Evolutionary conservation across 2,888 invertebrate genomes (phyloP).

Genomic region (Bibio marci): DNA sequence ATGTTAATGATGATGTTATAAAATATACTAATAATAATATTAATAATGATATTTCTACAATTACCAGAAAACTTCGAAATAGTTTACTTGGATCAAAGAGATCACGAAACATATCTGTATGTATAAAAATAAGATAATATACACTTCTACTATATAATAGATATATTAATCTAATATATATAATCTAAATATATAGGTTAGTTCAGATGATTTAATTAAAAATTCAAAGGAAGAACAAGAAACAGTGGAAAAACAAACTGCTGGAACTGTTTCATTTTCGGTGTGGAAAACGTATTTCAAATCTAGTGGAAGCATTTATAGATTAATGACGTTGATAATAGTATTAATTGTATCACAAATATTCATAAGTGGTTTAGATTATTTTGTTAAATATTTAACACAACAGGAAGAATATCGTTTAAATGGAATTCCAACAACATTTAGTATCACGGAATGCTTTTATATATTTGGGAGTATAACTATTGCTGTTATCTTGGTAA

Average conservation of each 20-base stretch:
- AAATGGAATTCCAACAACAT: conserved; percentile 17
- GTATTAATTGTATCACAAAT: conserved; percentile 37
- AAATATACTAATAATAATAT: no score
- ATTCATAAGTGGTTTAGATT: conserved; percentile 40
- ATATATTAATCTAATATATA: no score
- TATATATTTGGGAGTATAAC: conserved; percentile 26
- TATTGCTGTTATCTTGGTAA: conserved; percentile 22
- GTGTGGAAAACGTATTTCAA: conserved; percentile 31
- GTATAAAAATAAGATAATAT: no score
- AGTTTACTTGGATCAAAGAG: no score
- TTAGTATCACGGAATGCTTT: conserved; percentile 24
- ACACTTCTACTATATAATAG: no score
- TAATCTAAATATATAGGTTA: no score
- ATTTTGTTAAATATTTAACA: conserved; percentile 42
- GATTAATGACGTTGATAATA: conserved; percentile 29
- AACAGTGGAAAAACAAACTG: conserved; percentile 25
- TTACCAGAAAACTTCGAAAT: no score
- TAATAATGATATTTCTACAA: no score
- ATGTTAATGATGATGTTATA: background rate
- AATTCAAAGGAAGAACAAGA: no score
- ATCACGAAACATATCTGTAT: no score
- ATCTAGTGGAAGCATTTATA: conserved; percentile 32
- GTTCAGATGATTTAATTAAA: no score
- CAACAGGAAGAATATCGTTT: conserved; percentile 25
- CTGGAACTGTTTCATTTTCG: conserved; percentile 25